phyloP scores from a whole-genome alignment of 2,888 invertebrate genomes.

The Drosophila pullipes region DNA sequence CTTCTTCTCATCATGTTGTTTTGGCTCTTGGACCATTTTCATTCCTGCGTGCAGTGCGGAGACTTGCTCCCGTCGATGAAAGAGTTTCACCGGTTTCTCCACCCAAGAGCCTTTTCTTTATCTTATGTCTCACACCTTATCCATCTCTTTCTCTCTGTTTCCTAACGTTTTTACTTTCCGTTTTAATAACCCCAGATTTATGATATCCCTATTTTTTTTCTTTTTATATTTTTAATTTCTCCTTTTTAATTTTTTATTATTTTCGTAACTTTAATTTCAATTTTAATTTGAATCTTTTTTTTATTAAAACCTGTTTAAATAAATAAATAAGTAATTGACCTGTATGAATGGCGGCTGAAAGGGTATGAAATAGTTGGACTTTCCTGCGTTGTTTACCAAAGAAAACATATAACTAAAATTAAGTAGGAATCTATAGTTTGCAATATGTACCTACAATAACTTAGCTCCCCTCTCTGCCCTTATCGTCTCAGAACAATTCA shows the following conservation, averaged over 20 bases:
- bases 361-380: not conserved
- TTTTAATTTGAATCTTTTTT: not conserved
- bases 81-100: too few relatives aligned
- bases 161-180: too few relatives aligned
- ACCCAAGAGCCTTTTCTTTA: too few relatives aligned
- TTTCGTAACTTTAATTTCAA: not conserved
- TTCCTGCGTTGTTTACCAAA: not conserved
- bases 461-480: not conserved
- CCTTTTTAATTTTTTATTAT: not conserved
- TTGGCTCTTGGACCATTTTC: not conserved
- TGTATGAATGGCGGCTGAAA: not conserved
- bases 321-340: not conserved
- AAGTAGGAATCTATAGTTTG: not conserved
- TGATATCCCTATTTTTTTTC: not conserved
- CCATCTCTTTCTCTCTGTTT: too few relatives aligned
- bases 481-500: slow-evolving; percentile 8
- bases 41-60: too few relatives aligned
- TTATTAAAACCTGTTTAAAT: not conserved
- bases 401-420: not conserved
- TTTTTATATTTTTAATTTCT: not conserved
- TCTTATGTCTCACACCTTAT: too few relatives aligned
- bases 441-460: not conserved
- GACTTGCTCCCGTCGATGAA: not conserved
- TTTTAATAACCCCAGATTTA: not conserved
- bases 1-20: not conserved